phyloP scores from a whole-genome alignment of 2,797 vertebrate genomes.

The Myiothlypis coronata region DNA sequence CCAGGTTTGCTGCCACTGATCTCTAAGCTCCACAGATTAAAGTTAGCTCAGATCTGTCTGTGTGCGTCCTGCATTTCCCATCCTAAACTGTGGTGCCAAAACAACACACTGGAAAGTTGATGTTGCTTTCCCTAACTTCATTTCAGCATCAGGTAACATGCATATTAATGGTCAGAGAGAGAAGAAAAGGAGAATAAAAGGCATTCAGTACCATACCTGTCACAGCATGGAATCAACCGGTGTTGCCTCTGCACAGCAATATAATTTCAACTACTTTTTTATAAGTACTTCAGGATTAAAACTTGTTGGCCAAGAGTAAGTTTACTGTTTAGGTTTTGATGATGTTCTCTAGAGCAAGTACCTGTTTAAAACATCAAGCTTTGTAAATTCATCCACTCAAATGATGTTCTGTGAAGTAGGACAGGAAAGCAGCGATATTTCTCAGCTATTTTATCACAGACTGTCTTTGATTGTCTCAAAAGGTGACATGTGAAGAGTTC shows the following conservation, averaged over 20 bases:
- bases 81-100: neutral
- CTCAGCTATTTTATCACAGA: neutral
- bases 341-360: neutral
- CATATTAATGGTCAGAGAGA: neutral
- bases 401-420: neutral
- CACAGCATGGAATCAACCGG: neutral
- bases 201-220: neutral
- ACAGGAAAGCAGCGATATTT: neutral
- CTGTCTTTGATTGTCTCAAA: neutral
- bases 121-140: neutral
- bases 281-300: neutral
- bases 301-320: neutral
- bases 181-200: neutral
- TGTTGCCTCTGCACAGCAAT: neutral
- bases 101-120: neutral
- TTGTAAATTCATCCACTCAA: neutral
- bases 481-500: neutral
- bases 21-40: neutral
- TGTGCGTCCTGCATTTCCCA: neutral
- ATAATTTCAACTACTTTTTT: neutral
- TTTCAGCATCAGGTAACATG: neutral
- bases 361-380: neutral
- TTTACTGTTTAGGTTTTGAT: neutral
- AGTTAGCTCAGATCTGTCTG: neutral
- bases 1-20: neutral